phyloP scores from a whole-genome alignment of 2,113 vertebrate genomes.

The Alethe castanea region DNA sequence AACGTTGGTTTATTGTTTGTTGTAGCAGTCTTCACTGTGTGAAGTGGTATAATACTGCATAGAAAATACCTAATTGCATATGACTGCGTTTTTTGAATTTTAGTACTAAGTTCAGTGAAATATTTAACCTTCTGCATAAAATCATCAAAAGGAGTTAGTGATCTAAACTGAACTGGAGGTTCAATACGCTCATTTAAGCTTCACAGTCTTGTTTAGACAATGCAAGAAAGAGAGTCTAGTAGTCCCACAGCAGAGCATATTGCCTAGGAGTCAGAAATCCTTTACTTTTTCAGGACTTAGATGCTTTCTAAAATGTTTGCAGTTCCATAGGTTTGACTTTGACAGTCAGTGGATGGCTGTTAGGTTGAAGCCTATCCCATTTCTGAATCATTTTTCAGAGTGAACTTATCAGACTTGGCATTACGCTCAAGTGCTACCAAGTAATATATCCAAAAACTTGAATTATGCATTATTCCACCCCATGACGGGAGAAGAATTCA shows the following conservation, averaged over 20 bases:
- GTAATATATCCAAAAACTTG: not conserved
- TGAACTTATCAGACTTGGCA: not conserved
- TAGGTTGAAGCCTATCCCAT: not conserved
- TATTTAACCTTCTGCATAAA: not conserved
- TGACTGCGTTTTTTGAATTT: not conserved
- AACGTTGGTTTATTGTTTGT: not conserved
- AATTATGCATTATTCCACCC: not conserved
- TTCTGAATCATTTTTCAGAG: not conserved
- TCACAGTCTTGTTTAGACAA: not conserved
- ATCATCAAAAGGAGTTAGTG: not conserved
- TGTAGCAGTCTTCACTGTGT: not conserved
- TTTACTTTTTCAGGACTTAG: not conserved
- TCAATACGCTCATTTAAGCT: not conserved
- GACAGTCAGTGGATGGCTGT: not conserved
- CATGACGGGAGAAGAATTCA: not conserved
- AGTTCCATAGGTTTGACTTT: not conserved
- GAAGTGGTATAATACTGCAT: not conserved
- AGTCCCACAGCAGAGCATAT: not conserved
- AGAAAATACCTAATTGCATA: not conserved
- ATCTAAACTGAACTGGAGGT: not conserved
- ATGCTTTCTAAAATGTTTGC: not conserved
- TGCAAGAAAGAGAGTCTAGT: not conserved
- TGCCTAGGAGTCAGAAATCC: not conserved
- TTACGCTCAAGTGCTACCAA: not conserved
- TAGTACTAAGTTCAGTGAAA: not conserved